A percentile compares a stretch with the other conserved stretches of the same genome.
Evolutionary conservation across 2,888 invertebrate genomes (phyloP).

Genomic region (Apoderus coryli): DNA sequence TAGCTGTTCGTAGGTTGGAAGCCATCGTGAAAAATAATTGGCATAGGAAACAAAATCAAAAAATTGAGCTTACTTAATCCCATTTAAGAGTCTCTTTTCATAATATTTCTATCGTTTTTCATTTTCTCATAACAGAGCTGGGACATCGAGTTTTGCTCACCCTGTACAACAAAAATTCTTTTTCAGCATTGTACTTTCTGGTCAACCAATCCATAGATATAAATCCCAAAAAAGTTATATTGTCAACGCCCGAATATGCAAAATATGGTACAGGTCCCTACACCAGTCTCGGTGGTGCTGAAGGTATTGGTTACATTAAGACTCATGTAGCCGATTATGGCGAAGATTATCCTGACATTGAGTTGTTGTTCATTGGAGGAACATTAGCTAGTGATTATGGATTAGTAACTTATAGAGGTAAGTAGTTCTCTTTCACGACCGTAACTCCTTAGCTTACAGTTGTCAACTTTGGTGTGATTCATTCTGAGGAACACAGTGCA

Average conservation of each 20-base stretch:
- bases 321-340: slow-evolving; percentile 38
- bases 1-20: too few relatives aligned
- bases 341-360: slow-evolving; percentile 47
- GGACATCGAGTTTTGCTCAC: too few relatives aligned
- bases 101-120: too few relatives aligned
- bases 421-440: too few relatives aligned
- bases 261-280: slow-evolving; percentile 26
- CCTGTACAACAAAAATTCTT: too few relatives aligned
- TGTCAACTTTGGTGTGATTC: too few relatives aligned
- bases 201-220: slow-evolving; percentile 9
- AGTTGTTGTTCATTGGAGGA: slow-evolving; percentile 42
- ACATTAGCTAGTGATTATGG: slow-evolving; percentile 44
- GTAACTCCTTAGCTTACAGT: slow-evolving; percentile 6
- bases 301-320: slow-evolving; percentile 47
- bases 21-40: too few relatives aligned
- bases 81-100: too few relatives aligned
- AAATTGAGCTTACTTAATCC: too few relatives aligned
- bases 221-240: not conserved
- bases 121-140: too few relatives aligned
- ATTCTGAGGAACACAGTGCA: too few relatives aligned
- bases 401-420: slow-evolving; percentile 13
- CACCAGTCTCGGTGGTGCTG: slow-evolving; percentile 43
- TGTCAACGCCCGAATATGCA: slow-evolving; percentile 5
- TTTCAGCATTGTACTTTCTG: slow-evolving; percentile 6
- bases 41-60: too few relatives aligned